These are phyloP conservation scores for Pelecanus crispus DNA, from an alignment of 2,113 vertebrate species.

Conservation along the genomic window DNA sequence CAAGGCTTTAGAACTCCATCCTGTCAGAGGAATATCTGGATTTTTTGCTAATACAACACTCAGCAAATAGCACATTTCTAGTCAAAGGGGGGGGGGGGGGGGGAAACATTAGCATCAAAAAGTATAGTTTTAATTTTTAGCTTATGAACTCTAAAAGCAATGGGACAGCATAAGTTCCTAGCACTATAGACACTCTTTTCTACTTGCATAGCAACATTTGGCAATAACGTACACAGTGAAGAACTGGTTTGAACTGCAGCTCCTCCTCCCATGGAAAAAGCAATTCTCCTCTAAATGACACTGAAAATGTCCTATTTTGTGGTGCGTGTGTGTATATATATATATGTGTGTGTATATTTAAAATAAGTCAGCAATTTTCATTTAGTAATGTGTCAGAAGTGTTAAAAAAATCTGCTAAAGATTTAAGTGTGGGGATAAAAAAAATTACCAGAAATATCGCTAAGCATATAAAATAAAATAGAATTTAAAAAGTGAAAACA, in stretches of 20 bases:
- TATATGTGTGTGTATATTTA: not conserved
- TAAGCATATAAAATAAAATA: not conserved
- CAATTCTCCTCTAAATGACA: not conserved
- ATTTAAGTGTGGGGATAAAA: not conserved
- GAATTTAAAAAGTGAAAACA: not conserved
- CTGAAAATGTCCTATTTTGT: not conserved
- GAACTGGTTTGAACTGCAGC: not conserved
- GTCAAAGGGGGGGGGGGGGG: too few species aligned
- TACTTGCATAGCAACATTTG: not conserved
- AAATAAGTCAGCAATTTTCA: slow-evolving; percentile 1
- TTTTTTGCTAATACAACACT: not conserved
- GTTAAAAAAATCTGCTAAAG: slow-evolving; percentile 15
- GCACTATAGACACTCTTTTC: not conserved
- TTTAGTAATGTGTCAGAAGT: not conserved
- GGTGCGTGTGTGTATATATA: fast-evolving
- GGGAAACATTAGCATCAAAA: not conserved
- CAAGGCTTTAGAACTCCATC: not conserved
- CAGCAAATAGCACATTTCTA: not conserved
- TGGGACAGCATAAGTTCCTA: not conserved
- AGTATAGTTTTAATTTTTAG: not conserved
- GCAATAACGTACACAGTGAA: not conserved
- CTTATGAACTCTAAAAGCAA: not conserved
- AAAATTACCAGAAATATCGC: not conserved
- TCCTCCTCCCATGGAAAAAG: not conserved
- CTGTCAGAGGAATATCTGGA: not conserved